Percentiles rank a stretch among this genome's conserved stretches.
Evolutionary conservation across 2,888 invertebrate genomes (phyloP).

Genomic region (Geotrupes spiniger): DNA sequence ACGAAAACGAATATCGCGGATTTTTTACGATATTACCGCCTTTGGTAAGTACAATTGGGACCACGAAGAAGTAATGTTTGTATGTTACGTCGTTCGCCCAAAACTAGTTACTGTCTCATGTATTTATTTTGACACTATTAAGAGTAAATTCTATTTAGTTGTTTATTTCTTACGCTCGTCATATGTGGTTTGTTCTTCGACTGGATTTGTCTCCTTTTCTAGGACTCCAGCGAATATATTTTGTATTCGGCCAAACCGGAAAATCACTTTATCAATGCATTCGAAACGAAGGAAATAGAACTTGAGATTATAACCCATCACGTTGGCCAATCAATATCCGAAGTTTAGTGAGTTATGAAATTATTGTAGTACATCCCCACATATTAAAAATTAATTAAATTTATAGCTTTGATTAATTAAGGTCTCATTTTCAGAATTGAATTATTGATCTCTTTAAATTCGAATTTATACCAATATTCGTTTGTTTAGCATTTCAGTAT

Average conservation of each 20-base stretch:
- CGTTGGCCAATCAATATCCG: constrained; percentile 14
- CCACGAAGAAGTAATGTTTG: too few relatives aligned
- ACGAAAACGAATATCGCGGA: constrained; percentile 53
- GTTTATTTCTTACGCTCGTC: too few relatives aligned
- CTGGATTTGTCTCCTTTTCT: too few relatives aligned
- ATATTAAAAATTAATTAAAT: not conserved
- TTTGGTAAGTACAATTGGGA: not conserved
- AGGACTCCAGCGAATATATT: too few relatives aligned
- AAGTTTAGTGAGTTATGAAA: constrained; percentile 16
- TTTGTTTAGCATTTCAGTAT: constrained; percentile 30
- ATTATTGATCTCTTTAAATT: not conserved
- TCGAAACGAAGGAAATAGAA: constrained; percentile 43
- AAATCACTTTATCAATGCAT: constrained; percentile 52
- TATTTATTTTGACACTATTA: not conserved
- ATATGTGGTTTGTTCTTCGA: too few relatives aligned
- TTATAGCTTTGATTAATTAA: not conserved
- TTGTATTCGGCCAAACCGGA: constrained; percentile 30
- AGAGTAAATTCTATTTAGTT: too few relatives aligned
- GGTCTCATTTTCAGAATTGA: too few relatives aligned
- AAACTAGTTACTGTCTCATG: too few relatives aligned
- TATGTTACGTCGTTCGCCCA: too few relatives aligned
- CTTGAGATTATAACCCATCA: constrained; percentile 42
- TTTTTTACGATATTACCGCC: constrained; percentile 35
- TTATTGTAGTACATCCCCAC: not conserved
- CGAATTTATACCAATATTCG: not conserved